A percentile compares a stretch with the other conserved stretches of the same genome.
Conservation (phyloP, 2,888 invertebrate genomes). For the Latheticus oryzae region DNA sequence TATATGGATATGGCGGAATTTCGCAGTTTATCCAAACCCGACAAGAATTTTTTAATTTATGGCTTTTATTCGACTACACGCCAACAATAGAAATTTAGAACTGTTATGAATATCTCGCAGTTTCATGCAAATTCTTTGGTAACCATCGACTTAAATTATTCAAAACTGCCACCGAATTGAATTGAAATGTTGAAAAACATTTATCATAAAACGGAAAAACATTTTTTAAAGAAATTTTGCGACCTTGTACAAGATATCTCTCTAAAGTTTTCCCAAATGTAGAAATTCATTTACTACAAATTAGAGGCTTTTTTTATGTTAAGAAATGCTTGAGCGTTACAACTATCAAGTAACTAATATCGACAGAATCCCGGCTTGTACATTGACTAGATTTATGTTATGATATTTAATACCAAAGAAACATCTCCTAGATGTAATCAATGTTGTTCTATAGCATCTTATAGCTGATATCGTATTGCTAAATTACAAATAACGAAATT, state of each 20-base stretch:
- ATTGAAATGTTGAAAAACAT: slow-evolving; percentile 4
- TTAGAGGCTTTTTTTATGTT: too few species aligned
- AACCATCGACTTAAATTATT: slow-evolving; percentile 19
- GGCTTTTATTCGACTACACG: slow-evolving; percentile 30
- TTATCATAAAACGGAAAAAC: slow-evolving; percentile 4
- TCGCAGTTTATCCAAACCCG: slow-evolving; percentile 29
- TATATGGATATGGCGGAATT: slow-evolving; percentile 30
- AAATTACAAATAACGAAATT: background rate
- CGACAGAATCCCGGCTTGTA: slow-evolving; percentile 12
- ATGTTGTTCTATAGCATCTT: slow-evolving; percentile 2
- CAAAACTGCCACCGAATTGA: slow-evolving; percentile 12
- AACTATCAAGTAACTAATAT: slow-evolving; percentile 9
- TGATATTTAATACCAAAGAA: slow-evolving; percentile 10
- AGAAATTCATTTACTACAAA: too few species aligned
- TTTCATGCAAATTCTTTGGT: slow-evolving; percentile 24
- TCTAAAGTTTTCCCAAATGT: too few species aligned
- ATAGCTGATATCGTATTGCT: slow-evolving; percentile 23
- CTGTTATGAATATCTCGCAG: slow-evolving; percentile 29
- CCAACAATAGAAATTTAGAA: slow-evolving; percentile 32
- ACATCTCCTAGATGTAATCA: slow-evolving; percentile 15
- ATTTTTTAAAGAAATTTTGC: slow-evolving; percentile 7
- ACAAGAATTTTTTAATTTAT: slow-evolving; percentile 33
- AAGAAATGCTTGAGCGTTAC: slow-evolving; percentile 8
- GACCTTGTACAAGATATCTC: too few species aligned
- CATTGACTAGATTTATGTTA: slow-evolving; percentile 8